Base-by-base conservation (phyloP, 2,113 vertebrate genomes). In the Pica pica region DNA sequence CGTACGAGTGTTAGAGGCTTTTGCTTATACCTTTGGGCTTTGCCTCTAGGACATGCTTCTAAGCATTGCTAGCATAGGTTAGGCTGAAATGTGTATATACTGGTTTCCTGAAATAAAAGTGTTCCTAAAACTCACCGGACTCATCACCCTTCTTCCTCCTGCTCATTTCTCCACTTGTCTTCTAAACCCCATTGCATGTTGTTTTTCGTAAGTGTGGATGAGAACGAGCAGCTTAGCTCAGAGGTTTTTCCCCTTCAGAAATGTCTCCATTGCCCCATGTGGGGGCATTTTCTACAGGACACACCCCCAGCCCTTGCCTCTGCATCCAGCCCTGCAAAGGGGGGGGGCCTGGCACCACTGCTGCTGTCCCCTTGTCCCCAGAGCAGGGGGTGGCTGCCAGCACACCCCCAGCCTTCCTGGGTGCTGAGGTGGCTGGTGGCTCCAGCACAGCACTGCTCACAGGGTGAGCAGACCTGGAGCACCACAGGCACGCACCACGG, bases 291-390 rank as follows among this genome's bases (percentile, higher is more conserved):
- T 37, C 31, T 30, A 11, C 15, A 33, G 26, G 21, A 41, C 14
- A 10, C 4, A 31, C 18, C 6, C 26, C 26, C 42, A 44, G 42
- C 76, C 28, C 28, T 59, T 44, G 10, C 41, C 56, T 9, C 55
- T n/a, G n/a, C 24, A 39, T 19, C n/a, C 12, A 7, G 13, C 27
- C 37, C 50, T 2, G 5, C 26, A 22, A 7, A 33, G 10, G 1
- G 3, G 1, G 3, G 35, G 13, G 35, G 24, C 17, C 49, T 3
- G 22, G 37, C 42, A 27, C 10, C 10, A 5, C 22, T 4, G 2
- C 11, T 3, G 3, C 78, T 31, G 61, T 47, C 19, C 33, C 20
- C 37, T 33, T 7, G 0, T 50, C 52, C 33, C 68, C 8, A 4
- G 31, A 2, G 22, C 76, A 23, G 42, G 65, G 65, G 59, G 17